Base-by-base conservation (phyloP, 1,140 invertebrate species). In the Eciton burchellii region DNA sequence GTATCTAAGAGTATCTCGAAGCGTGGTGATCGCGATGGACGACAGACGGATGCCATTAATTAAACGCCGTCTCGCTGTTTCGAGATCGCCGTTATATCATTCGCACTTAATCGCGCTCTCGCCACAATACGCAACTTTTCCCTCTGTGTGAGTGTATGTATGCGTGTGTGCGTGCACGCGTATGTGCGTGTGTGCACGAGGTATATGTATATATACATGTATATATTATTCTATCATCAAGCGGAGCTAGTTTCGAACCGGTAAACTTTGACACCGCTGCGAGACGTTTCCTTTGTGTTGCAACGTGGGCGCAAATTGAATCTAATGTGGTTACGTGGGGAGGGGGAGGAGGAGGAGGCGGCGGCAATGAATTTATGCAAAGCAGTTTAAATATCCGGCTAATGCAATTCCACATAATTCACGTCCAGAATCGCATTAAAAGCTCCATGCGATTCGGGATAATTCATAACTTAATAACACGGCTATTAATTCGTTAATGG, bases 351-450 rank as follows among this genome's bases (percentile, higher is more conserved):
- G n/a, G n/a, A n/a, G n/a, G n/a, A n/a, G n/a, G n/a, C n/a, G n/a
- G n/a, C n/a, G n/a, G 63, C 41, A 79, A 79, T 79, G 24, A 79
- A 79, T 79, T 79, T 79, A 68, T 79, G 63, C 74, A 79, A 68
- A 79, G 49, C 74, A 79, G 74, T 79, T 79, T 79, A 79, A 79
- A 79, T 79, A 79, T 79, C 74, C 74, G 16, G 49, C 24, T 79
- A 79, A 79, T 79, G 45, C 63, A 79, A 79, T 79, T 79, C 19
- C 26, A 79, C 54, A 79, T 57, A 68, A 79, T 79, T 68, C 63
- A 79, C 68, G 49, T 62, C 68, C 49, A 68, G 49, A 68, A 79
- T 79, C 49, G 35, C 35, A 68, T 56, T 79, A 68, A 59, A 76
- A 49, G 59, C 62, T 66, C 63, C 68, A 57, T 68, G 45, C 16